Evolutionary conservation across 2,888 invertebrate species (phyloP).

Genomic region (Phortica okadai): DNA sequence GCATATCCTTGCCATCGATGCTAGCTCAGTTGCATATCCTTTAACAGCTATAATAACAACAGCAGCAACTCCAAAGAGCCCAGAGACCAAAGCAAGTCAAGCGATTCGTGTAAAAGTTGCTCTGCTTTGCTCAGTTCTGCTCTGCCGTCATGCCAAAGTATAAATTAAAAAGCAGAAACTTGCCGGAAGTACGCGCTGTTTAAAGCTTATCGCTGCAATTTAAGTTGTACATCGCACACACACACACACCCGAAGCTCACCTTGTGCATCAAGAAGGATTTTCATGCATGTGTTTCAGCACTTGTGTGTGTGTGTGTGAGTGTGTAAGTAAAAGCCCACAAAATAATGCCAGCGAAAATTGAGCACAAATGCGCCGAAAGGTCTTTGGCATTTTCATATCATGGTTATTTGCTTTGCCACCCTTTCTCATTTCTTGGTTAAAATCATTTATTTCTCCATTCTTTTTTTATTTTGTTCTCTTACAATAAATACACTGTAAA

Average conservation of each 20-base stretch:
- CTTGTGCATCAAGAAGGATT: slow-evolving; percentile 47
- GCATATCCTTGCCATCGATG: slow-evolving; percentile 70
- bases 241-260: background rate
- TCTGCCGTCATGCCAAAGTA: slow-evolving; percentile 20
- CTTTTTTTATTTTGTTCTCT: background rate
- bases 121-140: too few relatives aligned
- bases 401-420: background rate
- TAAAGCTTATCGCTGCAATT: slow-evolving; percentile 72
- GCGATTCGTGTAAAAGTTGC: too few relatives aligned
- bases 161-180: slow-evolving; percentile 42
- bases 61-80: too few relatives aligned
- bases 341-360: slow-evolving; percentile 45
- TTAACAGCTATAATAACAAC: slow-evolving; percentile 8
- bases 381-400: slow-evolving; percentile 23
- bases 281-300: slow-evolving; percentile 14
- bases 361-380: slow-evolving; percentile 6
- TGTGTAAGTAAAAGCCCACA: slow-evolving; percentile 42
- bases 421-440: background rate
- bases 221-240: slow-evolving; percentile 51
- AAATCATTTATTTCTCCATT: background rate
- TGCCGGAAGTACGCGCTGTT: slow-evolving; percentile 67
- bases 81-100: too few relatives aligned
- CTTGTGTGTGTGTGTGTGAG: slow-evolving; percentile 18
- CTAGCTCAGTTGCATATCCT: slow-evolving; percentile 48
- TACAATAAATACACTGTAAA: background rate